phyloP scores from a whole-genome alignment of 2,888 invertebrate genomes.

The Hoplodrina ambigua region DNA sequence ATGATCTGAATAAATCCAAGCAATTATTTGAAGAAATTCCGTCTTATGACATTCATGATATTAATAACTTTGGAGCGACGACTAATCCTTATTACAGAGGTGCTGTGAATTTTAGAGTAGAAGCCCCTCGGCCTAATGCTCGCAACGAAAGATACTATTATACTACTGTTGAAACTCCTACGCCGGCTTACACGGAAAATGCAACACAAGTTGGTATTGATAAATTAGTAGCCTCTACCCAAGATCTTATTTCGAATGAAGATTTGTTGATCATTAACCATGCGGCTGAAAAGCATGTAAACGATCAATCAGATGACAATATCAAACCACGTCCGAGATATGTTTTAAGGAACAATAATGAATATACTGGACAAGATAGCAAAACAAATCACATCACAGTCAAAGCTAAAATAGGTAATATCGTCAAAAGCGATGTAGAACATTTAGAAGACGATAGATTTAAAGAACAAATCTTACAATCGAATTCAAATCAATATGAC shows the following conservation, averaged over 20 bases:
- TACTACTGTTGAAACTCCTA: slow-evolving; percentile 70
- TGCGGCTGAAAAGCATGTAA: slow-evolving; percentile 79
- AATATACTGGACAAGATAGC: slow-evolving; percentile 61
- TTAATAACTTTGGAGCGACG: slow-evolving; percentile 80
- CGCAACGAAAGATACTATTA: slow-evolving; percentile 81
- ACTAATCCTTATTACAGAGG: slow-evolving; percentile 74
- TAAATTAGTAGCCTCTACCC: slow-evolving; percentile 90
- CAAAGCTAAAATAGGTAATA: slow-evolving; percentile 80
- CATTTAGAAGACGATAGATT: slow-evolving; percentile 66
- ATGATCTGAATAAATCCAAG: slow-evolving; percentile 70
- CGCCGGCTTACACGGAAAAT: slow-evolving; percentile 61
- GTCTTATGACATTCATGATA: slow-evolving; percentile 70
- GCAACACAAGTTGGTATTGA: slow-evolving; percentile 80
- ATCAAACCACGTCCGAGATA: slow-evolving; percentile 78
- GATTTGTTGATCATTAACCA: slow-evolving; percentile 92
- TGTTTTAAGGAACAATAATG: slow-evolving; percentile 65
- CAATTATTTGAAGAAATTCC: slow-evolving; percentile 71
- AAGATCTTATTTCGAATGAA: slow-evolving; percentile 91
- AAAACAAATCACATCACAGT: slow-evolving; percentile 77
- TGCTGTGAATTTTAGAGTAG: slow-evolving; percentile 77
- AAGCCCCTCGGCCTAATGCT: slow-evolving; percentile 73
- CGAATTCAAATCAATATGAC: slow-evolving; percentile 74
- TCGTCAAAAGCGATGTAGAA: slow-evolving; percentile 74
- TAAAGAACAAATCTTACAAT: slow-evolving; percentile 68
- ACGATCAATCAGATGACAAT: slow-evolving; percentile 77